Conservation (phyloP, 2,113 vertebrate species). For the Pseudolaguvia tuberculata region DNA sequence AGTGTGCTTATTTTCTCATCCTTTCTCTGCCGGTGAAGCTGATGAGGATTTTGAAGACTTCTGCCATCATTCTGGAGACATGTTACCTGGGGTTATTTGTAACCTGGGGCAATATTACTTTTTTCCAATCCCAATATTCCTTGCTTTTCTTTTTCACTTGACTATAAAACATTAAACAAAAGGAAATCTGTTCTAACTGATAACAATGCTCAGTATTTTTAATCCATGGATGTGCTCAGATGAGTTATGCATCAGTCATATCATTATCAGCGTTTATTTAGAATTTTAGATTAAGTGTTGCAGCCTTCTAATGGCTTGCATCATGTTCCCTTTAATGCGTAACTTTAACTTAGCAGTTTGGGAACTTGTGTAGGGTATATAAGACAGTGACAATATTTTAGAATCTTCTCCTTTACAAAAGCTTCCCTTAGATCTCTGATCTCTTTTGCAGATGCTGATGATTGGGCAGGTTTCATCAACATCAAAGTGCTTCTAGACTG, state of each 20-base stretch:
- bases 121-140: background rate
- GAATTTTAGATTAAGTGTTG: slow-evolving; percentile 1
- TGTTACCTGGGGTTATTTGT: slow-evolving; percentile 13
- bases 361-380: no score
- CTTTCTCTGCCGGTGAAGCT: background rate
- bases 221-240: background rate
- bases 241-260: background rate
- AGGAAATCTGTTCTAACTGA: background rate
- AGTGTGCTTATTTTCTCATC: slow-evolving; percentile 37
- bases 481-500: no score
- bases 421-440: no score
- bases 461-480: no score
- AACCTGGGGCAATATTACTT: slow-evolving; percentile 9
- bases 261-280: background rate
- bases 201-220: background rate
- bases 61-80: slow-evolving; percentile 9
- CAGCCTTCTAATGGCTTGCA: background rate
- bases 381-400: no score
- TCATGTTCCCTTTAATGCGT: no score
- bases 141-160: background rate
- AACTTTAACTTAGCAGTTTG: no score
- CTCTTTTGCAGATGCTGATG: no score
- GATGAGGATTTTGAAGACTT: slow-evolving; percentile 13
- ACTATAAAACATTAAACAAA: background rate
- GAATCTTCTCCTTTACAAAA: no score